phyloP scores from a whole-genome alignment of 2,113 vertebrate species.

The Nothocercus nigrocapillus region DNA sequence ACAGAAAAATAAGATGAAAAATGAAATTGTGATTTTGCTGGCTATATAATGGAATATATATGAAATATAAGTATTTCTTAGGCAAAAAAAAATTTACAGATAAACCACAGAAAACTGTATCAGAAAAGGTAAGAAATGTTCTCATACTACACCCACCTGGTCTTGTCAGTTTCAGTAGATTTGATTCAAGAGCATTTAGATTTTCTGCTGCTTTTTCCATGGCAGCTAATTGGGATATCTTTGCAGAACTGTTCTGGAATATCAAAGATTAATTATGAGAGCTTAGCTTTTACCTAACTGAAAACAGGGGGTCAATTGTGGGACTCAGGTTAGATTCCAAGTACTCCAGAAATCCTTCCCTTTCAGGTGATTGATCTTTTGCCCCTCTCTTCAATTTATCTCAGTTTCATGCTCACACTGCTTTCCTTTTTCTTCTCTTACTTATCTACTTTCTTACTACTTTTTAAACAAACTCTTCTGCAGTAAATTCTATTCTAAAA shows the following conservation, averaged over 20 bases:
- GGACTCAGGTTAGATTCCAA: not conserved
- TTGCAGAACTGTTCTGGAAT: conserved; percentile 64
- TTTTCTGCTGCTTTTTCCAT: conserved; percentile 79
- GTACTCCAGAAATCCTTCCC: not conserved
- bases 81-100: conserved; percentile 8
- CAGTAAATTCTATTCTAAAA: not conserved
- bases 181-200: conserved; percentile 77
- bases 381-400: not conserved
- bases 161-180: conserved; percentile 76
- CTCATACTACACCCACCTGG: conserved; percentile 41
- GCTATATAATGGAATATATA: not conserved
- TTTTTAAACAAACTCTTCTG: not conserved
- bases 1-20: not conserved
- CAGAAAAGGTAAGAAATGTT: not conserved
- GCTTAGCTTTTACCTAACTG: not conserved
- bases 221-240: conserved; percentile 38
- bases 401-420: not conserved
- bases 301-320: not conserved
- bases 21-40: not conserved
- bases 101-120: not conserved
- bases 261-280: conserved; percentile 8
- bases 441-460: not conserved
- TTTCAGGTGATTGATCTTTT: not conserved
- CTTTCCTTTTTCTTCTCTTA: not conserved
- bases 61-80: not conserved